Conservation (phyloP, 2,888 invertebrate species). For the Meiosimyza decipiens region DNA sequence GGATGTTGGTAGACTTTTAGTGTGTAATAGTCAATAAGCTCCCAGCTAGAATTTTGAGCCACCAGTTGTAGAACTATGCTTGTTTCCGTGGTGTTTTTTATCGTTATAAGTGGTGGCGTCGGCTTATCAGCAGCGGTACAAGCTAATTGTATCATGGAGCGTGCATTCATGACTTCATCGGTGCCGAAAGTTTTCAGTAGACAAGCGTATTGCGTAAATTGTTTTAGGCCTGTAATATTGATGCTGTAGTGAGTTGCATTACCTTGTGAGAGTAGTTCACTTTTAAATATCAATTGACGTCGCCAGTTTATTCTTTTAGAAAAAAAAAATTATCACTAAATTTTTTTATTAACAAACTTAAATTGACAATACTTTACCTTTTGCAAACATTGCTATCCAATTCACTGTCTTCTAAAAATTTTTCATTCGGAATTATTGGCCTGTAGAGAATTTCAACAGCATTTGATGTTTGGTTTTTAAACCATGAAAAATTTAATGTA, state of each 20-base stretch:
- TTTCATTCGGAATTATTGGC: conserved; percentile 40
- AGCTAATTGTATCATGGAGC: conserved; percentile 67
- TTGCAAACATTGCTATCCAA: conserved; percentile 56
- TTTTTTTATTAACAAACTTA: background rate
- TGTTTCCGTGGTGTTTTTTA: conserved; percentile 57
- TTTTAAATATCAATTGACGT: conserved; percentile 51
- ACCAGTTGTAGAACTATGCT: conserved; percentile 70
- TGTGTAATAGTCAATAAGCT: conserved; percentile 61
- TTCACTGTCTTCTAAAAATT: conserved; percentile 51
- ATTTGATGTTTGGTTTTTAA: conserved; percentile 51
- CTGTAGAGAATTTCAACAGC: conserved; percentile 58
- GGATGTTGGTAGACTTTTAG: conserved; percentile 61
- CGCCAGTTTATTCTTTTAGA: conserved; percentile 56
- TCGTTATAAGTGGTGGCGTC: conserved; percentile 53
- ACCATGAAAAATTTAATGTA: conserved; percentile 54
- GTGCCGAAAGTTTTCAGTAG: conserved; percentile 77
- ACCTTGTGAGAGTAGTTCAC: conserved; percentile 45
- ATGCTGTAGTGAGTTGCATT: conserved; percentile 54
- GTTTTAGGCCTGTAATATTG: conserved; percentile 69
- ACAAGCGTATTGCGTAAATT: conserved; percentile 78
- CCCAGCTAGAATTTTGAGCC: conserved; percentile 47
- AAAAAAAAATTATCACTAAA: background rate
- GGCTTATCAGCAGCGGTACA: conserved; percentile 73
- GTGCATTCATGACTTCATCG: conserved; percentile 58
- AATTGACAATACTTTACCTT: conserved; percentile 29